Conservation (phyloP, 2,797 vertebrate genomes). For the Phalloptychus januarius region DNA sequence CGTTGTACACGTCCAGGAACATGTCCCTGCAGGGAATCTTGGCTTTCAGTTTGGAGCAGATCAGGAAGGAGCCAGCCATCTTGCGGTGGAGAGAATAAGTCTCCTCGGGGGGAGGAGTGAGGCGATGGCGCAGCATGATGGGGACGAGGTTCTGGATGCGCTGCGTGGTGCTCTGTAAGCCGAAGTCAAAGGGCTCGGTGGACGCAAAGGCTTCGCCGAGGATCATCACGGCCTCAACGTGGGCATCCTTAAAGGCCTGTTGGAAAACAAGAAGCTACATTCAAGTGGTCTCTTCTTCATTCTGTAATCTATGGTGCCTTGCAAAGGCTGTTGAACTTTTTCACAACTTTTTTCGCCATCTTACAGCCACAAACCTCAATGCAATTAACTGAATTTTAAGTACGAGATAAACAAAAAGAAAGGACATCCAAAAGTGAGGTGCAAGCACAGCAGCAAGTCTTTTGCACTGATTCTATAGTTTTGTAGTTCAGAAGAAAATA, state of each 20-base stretch:
- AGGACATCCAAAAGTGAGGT: neutral
- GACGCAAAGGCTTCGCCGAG: conserved; percentile 89
- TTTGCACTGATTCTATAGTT: neutral
- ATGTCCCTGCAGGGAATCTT: conserved; percentile 83
- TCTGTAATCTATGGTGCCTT: neutral
- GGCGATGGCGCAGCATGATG: conserved; percentile 86
- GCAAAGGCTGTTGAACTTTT: neutral
- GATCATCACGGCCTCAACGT: conserved; percentile 91
- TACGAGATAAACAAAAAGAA: neutral
- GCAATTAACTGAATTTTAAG: neutral
- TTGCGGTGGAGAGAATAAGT: conserved; percentile 92
- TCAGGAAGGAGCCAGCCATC: conserved; percentile 92
- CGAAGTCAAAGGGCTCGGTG: conserved; percentile 83
- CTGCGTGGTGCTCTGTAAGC: conserved; percentile 85
- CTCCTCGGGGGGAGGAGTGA: conserved; percentile 89
- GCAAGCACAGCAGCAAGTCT: neutral
- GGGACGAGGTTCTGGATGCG: conserved; percentile 87
- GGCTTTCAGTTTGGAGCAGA: conserved; percentile 88
- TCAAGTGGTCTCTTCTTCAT: neutral
- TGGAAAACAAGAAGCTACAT: neutral
- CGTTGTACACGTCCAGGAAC: conserved; percentile 83
- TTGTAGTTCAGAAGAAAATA: neutral
- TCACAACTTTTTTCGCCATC: neutral
- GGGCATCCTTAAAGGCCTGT: conserved; percentile 86
- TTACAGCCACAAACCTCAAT: neutral